These are phyloP conservation scores for Sthenelais limicola DNA, from an alignment of 2,888 invertebrate genomes.

Conservation along the genomic window DNA sequence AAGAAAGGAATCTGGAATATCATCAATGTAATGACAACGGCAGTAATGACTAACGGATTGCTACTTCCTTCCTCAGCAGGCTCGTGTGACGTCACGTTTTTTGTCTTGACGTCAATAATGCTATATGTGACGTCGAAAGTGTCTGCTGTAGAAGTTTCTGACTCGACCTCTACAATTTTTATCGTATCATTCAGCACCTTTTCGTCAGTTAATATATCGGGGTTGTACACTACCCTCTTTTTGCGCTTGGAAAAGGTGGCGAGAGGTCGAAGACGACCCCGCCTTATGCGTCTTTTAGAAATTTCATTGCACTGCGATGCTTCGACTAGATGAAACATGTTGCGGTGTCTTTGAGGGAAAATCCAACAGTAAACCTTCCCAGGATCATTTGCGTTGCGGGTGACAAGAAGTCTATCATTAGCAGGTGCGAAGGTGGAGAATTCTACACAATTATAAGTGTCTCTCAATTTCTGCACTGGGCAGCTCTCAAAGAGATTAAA, in stretches of 20 bases:
- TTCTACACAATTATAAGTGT: slow-evolving; percentile 46
- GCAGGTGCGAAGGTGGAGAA: slow-evolving; percentile 38
- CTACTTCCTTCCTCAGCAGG: slow-evolving; percentile 29
- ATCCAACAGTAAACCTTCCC: slow-evolving; percentile 45
- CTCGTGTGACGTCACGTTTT: slow-evolving; percentile 21
- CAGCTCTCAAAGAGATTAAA: slow-evolving; percentile 31
- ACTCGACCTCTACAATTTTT: slow-evolving; percentile 15
- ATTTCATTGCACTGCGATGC: slow-evolving; percentile 47
- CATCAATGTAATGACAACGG: slow-evolving; percentile 36
- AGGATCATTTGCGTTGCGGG: slow-evolving; percentile 10
- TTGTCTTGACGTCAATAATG: slow-evolving; percentile 5
- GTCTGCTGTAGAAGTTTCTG: slow-evolving; percentile 35
- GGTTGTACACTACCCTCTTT: slow-evolving; percentile 16
- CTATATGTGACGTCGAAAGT: slow-evolving; percentile 25
- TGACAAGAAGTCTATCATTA: slow-evolving; percentile 42
- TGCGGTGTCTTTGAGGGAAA: slow-evolving; percentile 40
- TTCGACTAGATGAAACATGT: slow-evolving; percentile 45
- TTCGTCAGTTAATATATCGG: slow-evolving; percentile 3
- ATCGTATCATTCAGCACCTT: slow-evolving; percentile 35
- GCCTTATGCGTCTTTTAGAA: slow-evolving; percentile 37
- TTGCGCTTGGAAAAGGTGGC: slow-evolving; percentile 39
- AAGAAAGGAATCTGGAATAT: slow-evolving; percentile 36
- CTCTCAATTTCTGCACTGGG: not conserved
- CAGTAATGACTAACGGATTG: slow-evolving; percentile 35
- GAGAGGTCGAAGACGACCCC: slow-evolving; percentile 40